Conservation (phyloP, 2,113 vertebrate genomes). For the Alectura lathami region DNA sequence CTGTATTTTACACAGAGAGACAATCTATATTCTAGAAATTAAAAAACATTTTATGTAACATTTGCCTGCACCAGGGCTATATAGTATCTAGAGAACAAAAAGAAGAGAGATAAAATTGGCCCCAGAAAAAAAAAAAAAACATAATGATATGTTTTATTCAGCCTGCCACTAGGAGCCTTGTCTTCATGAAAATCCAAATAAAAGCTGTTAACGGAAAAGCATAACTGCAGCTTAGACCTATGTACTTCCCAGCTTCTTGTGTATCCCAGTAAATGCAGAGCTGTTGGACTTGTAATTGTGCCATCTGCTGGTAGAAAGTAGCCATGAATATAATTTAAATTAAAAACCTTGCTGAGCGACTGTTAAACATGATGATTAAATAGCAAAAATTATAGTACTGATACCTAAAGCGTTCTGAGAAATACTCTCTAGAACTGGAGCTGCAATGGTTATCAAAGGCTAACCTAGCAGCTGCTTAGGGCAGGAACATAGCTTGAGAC, state of each 20-base stretch:
- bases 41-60: neutral
- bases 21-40: neutral
- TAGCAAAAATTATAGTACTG: neutral
- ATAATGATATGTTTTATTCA: neutral
- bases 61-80: neutral
- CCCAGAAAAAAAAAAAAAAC: neutral
- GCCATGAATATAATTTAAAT: neutral
- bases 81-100: neutral
- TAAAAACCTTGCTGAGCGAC: neutral
- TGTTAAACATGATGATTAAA: neutral
- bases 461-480: neutral
- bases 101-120: neutral
- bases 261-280: rapidly evolving
- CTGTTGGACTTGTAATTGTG: neutral
- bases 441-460: neutral
- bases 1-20: neutral
- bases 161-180: neutral
- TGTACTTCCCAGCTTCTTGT: neutral
- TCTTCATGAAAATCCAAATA: neutral
- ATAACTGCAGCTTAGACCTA: rapidly evolving
- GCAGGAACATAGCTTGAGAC: neutral
- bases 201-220: neutral
- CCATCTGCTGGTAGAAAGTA: conserved; percentile 38
- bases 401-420: neutral
- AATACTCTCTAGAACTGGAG: neutral